Percentiles rank a stretch among this genome's conserved stretches.
Conservation (phyloP, 1,140 invertebrate genomes). For the Macrobrachium rosenbergii region DNA sequence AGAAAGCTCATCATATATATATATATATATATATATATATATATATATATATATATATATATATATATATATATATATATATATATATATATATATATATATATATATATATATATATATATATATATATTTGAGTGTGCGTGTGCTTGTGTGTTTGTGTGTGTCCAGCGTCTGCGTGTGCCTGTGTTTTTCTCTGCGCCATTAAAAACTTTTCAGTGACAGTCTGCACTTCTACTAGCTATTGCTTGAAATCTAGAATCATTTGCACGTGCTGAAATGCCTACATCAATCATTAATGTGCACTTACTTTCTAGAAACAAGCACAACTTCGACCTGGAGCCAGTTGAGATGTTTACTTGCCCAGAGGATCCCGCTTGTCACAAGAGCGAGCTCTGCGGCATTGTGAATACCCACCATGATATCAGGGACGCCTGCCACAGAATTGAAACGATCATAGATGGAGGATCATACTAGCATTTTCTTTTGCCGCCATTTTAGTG, state of each 20-base stretch:
- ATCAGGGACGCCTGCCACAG: no score
- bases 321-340: not conserved
- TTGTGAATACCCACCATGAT: not conserved
- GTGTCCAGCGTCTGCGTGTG: not conserved
- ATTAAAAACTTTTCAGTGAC: no score
- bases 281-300: no score
- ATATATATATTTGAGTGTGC: not conserved
- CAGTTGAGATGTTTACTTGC: not conserved
- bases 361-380: not conserved
- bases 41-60: not conserved
- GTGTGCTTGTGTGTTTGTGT: not conserved
- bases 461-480: no score
- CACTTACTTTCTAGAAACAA: not conserved
- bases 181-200: no score
- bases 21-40: not conserved
- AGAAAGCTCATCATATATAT: no score
- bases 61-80: not conserved
- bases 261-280: no score
- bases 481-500: no score
- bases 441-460: no score
- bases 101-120: not conserved
- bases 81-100: not conserved
- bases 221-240: no score
- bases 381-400: conserved; percentile 1
- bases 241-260: no score